Percentiles rank a stretch among this genome's conserved stretches.
These are phyloP conservation scores for Nasonia giraulti DNA, from an alignment of 1,140 invertebrate genomes.

Conservation along the genomic window DNA sequence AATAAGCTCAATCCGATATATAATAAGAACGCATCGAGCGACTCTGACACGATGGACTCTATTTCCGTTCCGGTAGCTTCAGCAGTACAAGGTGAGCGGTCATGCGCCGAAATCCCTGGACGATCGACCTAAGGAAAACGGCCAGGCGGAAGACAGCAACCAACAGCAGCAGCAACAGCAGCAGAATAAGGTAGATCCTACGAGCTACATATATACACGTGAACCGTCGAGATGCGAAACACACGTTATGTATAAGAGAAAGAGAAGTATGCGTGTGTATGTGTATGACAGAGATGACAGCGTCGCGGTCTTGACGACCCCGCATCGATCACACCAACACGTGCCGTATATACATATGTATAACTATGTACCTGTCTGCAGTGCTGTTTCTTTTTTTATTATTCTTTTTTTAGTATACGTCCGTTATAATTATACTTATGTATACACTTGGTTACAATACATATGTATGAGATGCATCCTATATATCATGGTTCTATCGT, in stretches of 20 bases:
- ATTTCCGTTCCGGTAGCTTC: slow-evolving; percentile 75
- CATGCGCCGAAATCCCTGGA: slow-evolving; percentile 74
- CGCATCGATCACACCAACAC: neutral
- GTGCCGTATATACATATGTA: neutral
- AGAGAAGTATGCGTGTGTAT: neutral
- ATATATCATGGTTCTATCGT: slow-evolving; percentile 4
- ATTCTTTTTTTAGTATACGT: slow-evolving; percentile 22
- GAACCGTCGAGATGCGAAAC: neutral
- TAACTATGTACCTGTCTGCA: neutral
- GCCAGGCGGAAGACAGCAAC: slow-evolving; percentile 76
- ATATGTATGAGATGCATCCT: slow-evolving; percentile 6
- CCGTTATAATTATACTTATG: neutral
- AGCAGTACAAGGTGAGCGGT: slow-evolving; percentile 84
- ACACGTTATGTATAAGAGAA: neutral
- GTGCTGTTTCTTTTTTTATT: neutral
- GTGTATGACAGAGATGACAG: neutral
- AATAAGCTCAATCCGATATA: too few species aligned
- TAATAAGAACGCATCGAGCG: neutral
- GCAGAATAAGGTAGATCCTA: slow-evolving; percentile 64
- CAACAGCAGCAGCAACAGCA: slow-evolving; percentile 64
- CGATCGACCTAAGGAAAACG: slow-evolving; percentile 84
- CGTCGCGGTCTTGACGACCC: neutral
- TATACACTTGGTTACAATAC: neutral
- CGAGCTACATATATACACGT: too few species aligned
- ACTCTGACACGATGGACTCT: neutral